Percentiles rank a stretch among this genome's conserved stretches.
phyloP scores from a whole-genome alignment of 2,113 vertebrate genomes.

The Hystrix cristata region DNA sequence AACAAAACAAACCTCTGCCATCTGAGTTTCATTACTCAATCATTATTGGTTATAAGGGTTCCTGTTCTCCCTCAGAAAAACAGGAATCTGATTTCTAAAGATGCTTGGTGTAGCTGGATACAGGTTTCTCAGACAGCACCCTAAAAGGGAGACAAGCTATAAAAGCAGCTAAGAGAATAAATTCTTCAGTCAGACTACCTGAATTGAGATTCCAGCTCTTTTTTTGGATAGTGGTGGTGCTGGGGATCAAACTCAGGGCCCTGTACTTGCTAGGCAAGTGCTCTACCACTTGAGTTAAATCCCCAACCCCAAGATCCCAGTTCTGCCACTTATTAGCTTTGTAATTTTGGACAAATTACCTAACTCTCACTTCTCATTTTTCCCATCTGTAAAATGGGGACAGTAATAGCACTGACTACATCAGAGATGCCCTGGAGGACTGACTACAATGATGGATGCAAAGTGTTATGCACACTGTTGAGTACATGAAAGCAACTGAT shows the following conservation, averaged over 20 bases:
- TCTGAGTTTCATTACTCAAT: background rate
- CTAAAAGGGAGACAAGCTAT: background rate
- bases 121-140: background rate
- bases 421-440: background rate
- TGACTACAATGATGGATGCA: background rate
- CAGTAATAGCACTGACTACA: background rate
- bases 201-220: background rate
- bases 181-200: background rate
- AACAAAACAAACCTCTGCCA: background rate
- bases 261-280: too few relatives aligned
- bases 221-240: too few relatives aligned
- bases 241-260: too few relatives aligned
- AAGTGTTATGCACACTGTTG: background rate
- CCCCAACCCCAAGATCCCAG: background rate
- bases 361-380: background rate
- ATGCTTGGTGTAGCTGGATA: background rate
- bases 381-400: background rate
- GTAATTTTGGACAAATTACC: background rate
- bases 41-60: background rate
- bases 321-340: background rate
- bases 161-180: background rate
- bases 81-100: background rate
- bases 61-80: slow-evolving; percentile 1
- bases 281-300: too few relatives aligned
- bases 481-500: background rate